Evolutionary conservation across 2,888 invertebrate genomes (phyloP), one percentile per base, ranked within the genome.

Genomic region (Drosophila planitibia): DNA sequence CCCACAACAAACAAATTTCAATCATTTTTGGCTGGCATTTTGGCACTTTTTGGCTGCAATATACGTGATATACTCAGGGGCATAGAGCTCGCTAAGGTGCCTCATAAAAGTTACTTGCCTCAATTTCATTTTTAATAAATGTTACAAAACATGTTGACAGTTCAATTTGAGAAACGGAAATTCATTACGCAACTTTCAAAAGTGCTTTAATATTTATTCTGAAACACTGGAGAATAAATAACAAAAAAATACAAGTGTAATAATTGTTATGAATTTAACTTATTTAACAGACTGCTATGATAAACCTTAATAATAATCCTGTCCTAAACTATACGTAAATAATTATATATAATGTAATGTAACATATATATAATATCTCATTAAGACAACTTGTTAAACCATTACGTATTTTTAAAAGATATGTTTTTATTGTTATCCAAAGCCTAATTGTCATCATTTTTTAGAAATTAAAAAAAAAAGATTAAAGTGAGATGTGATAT

Each of bases 21-120:
- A 79, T 79, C 54, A 65, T 62, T 70, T 65, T 66, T 14, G 55
- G 22, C 60, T 61, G 44, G 52, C 63, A 75, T 65, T 70, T 65
- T 76, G 52, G 37, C 35, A 68, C 37, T 57, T 47, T 47, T 47
- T 47, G 16, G 52, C 44, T 55, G 37, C 55, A 55, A 63, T 67
- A 55, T 62, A 28, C 44, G 51, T 59, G 7, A 49, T 14, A n/a
- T 51, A 30, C 70, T 63, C 62, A 4, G 47, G 49, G 69, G 69
- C 33, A n/a, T 5, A 25, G 30, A 53, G 16, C 14, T 14, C 25
- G 16, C 22, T 35, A 4, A 35, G 47, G 47, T 7, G 41, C 10
- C 47, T 16, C 16, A 25, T 25, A 35, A 30, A 33, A 28, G 33
- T 61, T 16, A 16, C 9, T 37, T n/a, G 30, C 25, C 35, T 52